Percentiles rank a stretch among this genome's conserved stretches.
phyloP scores from a whole-genome alignment of 2,888 invertebrate species.

The Amorpha juglandis region DNA sequence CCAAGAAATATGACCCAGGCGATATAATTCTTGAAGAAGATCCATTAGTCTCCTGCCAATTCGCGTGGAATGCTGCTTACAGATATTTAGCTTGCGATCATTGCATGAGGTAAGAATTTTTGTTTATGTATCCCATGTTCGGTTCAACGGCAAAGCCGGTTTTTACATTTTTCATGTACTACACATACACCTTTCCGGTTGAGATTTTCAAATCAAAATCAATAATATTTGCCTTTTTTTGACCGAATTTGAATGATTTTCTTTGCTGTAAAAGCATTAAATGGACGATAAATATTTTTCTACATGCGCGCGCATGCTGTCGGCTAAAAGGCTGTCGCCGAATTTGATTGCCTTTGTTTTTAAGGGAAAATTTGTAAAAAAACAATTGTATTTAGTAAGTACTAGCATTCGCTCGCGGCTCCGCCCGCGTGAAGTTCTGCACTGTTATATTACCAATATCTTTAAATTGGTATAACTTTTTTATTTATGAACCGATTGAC shows the following conservation, averaged over 20 bases:
- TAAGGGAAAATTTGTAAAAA: too few species aligned
- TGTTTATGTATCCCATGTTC: not conserved
- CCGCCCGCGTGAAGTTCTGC: too few species aligned
- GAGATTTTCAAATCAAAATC: not conserved
- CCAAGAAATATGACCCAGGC: constrained; percentile 86
- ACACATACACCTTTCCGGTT: not conserved
- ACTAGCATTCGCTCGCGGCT: too few species aligned
- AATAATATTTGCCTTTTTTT: too few species aligned
- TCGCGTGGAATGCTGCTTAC: constrained; percentile 95
- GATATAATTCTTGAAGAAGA: constrained; percentile 94
- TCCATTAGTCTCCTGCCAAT: constrained; percentile 95
- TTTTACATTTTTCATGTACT: not conserved
- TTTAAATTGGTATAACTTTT: too few species aligned
- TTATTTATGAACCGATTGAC: too few species aligned
- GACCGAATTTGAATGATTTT: too few species aligned
- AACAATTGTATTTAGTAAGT: too few species aligned
- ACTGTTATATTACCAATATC: too few species aligned
- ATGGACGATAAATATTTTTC: not conserved
- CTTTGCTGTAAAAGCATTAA: not conserved
- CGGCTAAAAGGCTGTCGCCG: too few species aligned
- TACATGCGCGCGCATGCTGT: constrained; percentile 17
- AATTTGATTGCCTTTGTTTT: too few species aligned
- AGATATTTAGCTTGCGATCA: constrained; percentile 95
- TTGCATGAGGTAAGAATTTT: constrained; percentile 88
- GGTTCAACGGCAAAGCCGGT: not conserved